These are phyloP conservation scores for Rhinogobio ventralis DNA, from an alignment of 2,797 vertebrate species.

Conservation along the genomic window DNA sequence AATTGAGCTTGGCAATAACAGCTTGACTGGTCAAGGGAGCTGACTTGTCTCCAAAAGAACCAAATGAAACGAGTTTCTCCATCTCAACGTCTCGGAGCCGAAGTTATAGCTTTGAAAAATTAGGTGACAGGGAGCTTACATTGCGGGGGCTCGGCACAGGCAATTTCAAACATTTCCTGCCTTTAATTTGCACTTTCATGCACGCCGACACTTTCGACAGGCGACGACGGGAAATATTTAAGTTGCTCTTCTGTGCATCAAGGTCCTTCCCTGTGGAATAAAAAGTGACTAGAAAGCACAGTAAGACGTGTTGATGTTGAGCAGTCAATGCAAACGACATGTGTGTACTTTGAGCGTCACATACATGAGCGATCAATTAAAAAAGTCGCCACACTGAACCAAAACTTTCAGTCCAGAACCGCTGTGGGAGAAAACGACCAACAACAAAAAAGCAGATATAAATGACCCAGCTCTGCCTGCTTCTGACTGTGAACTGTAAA, in stretches of 20 bases:
- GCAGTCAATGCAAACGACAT: not conserved
- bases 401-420: not conserved
- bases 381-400: not conserved
- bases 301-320: slow-evolving; percentile 14
- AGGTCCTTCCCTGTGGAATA: slow-evolving; percentile 23
- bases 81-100: slow-evolving; percentile 12
- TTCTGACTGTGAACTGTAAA: slow-evolving; percentile 57
- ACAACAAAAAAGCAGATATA: slow-evolving; percentile 43
- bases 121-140: slow-evolving; percentile 74
- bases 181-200: slow-evolving; percentile 69
- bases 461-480: slow-evolving; percentile 20
- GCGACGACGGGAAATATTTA: slow-evolving; percentile 43
- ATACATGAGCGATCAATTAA: not conserved
- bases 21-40: slow-evolving; percentile 14
- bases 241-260: slow-evolving; percentile 31
- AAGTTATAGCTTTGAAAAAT: slow-evolving; percentile 66
- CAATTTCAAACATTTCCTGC: slow-evolving; percentile 73
- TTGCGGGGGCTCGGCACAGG: slow-evolving; percentile 61
- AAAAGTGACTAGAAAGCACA: slow-evolving; percentile 9
- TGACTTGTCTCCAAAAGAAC: slow-evolving; percentile 34
- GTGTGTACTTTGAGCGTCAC: not conserved
- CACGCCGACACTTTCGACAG: slow-evolving; percentile 20
- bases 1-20: slow-evolving; percentile 51
- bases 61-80: slow-evolving; percentile 5
- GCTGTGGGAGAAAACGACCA: not conserved